Evolutionary conservation across 2,888 invertebrate species (phyloP), one percentile per base, ranked within the genome.

Genomic region (Drosophila peninsularis): DNA sequence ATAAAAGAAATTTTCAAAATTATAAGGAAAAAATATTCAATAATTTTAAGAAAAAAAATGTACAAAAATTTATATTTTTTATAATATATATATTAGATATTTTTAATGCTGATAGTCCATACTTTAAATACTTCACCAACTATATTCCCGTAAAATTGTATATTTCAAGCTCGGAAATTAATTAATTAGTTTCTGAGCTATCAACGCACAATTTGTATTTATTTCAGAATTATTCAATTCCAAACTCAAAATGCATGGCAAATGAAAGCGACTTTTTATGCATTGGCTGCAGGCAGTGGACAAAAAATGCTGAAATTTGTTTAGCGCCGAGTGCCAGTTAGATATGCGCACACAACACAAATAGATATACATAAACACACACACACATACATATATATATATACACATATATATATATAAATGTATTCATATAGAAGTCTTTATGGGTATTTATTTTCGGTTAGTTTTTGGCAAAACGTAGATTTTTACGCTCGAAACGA

Each of bases 401-500:
- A 30, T 7, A 30, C 4, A 41, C 41, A 62, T 37, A 30, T 57
- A 13, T 57, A 30, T 34, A n/a, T 24, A 34, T 17, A 53, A 41
- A 45, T 56, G 49, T 62, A 17, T 41, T 30, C 45, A 30, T 30
- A 47, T 17, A 30, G 17, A 30, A 37, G 32, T 39, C 61, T 52
- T 71, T 75, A 71, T 78, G 65, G 71, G 67, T 73, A 71, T 82
- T 70, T 84, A 80, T 82, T 78, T 80, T 63, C 53, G 32, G 56
- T 41, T 45, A 67, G 66, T 65, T 67, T 69, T 58, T 27, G 62
- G 41, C 62, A 66, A 65, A 78, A 71, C 66, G 71, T 60, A 47
- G 71, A 77, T 80, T 83, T 82, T 82, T 84, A 66, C 82, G 73
- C 68, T 85, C 62, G 66, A 71, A 80, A 49, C 68, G 70, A 54